A percentile compares a stretch with the other conserved stretches of the same genome.
Conservation (phyloP, 64 coral and sea anemone genomes). For the Platygyra sinensis region DNA sequence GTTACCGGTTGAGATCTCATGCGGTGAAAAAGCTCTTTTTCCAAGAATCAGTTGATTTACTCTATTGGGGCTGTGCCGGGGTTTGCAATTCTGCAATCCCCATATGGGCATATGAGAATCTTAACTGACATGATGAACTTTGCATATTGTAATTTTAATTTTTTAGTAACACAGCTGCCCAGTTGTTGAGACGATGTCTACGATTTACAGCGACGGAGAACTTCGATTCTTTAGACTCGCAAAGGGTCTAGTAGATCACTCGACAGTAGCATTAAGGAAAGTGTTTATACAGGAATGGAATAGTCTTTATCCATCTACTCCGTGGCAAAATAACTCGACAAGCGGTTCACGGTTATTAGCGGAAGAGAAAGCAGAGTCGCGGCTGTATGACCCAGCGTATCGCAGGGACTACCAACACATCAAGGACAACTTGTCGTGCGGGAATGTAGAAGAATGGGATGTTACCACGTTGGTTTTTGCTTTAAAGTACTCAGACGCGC, state of each 20-base stretch:
- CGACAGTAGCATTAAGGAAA: constrained; percentile 38
- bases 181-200: background rate
- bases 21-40: too few relatives aligned
- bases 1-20: too few relatives aligned
- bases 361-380: constrained; percentile 1
- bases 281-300: constrained; percentile 59
- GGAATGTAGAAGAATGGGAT: constrained; percentile 47
- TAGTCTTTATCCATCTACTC: constrained; percentile 9
- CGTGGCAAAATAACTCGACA: constrained; percentile 18
- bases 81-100: too few relatives aligned
- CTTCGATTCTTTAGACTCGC: constrained; percentile 53
- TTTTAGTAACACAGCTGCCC: background rate
- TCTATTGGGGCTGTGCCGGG: too few relatives aligned
- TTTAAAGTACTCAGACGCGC: background rate
- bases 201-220: constrained; percentile 29
- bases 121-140: background rate
- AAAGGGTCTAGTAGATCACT: constrained; percentile 43
- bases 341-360: constrained; percentile 20
- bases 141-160: background rate
- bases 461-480: constrained; percentile 51
- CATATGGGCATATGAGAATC: background rate
- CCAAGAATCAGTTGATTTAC: too few relatives aligned
- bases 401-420: constrained; percentile 8
- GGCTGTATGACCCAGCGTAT: constrained; percentile 43
- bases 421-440: background rate